Evolutionary conservation across 2,888 invertebrate genomes (phyloP).

Genomic region (Aspidapion aeneum): DNA sequence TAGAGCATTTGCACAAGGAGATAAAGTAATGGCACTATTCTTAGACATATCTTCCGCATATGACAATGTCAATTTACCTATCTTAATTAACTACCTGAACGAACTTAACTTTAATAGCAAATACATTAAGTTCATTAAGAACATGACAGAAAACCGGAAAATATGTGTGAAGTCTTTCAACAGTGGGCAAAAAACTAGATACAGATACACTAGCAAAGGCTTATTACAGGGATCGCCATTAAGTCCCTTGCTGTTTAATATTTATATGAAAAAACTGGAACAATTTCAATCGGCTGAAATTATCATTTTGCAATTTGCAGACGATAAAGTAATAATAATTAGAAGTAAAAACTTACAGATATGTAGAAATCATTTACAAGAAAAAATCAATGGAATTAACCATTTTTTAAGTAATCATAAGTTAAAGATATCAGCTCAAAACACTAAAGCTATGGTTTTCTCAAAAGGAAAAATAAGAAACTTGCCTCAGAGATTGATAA

Average conservation of each 20-base stretch:
- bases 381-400: conserved; percentile 3
- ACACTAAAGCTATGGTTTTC: conserved; percentile 17
- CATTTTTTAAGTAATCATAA: conserved; percentile 12
- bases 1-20: background rate
- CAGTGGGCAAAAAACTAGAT: background rate
- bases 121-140: background rate
- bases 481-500: background rate
- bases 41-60: conserved; percentile 8
- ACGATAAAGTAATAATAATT: background rate
- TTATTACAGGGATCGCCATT: background rate
- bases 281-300: background rate
- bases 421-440: conserved; percentile 7
- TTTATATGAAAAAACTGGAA: background rate
- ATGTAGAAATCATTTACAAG: conserved; percentile 1
- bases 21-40: conserved; percentile 3
- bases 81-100: background rate
- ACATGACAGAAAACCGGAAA: background rate
- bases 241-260: conserved; percentile 1
- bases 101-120: background rate
- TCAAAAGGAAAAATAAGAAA: conserved; percentile 6
- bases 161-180: background rate
- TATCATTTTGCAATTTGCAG: conserved; percentile 7
- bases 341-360: background rate
- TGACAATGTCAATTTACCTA: conserved; percentile 2
- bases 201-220: background rate